Base-by-base conservation (phyloP, 2,113 vertebrate genomes). In the Elanoides forficatus region DNA sequence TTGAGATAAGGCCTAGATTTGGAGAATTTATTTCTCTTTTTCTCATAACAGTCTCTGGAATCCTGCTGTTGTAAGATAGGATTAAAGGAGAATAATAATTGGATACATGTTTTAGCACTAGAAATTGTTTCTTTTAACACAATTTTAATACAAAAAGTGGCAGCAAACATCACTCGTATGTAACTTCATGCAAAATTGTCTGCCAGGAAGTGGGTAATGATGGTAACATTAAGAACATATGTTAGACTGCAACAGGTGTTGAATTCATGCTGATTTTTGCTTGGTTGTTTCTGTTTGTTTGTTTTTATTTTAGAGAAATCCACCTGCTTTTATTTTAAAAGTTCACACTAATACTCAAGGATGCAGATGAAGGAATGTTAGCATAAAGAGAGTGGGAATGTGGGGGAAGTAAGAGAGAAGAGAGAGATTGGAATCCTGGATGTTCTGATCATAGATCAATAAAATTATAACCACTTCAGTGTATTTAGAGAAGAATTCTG, bases 251-350 rank as follows among this genome's bases (percentile, higher is more conserved):
- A 36, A 95, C 81, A 75, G 60, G 38, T 93, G 66, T 70, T 94
- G 80, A 67, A 56, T 72, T 90, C 36, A 25, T n/a, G 42, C 43
- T 91, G 70, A 60, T 85, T 89, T 29, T 85, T 63, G 25, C 78
- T 87, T 34, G 34, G 55, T 81, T 81, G 42, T 68, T 88, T 92
- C 55, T 92, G 59, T 86, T 93, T 92, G 73, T 7, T 80, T 93
- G 81, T 8, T 80, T 95, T 92, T 60, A 32, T 81, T 73, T 68
- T 72, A 38, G 70, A 97, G 88, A 96, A 97, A 88, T 87, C 63
- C 29, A 94, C 93, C 81, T 97, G 92, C 55, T 92, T 90, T 78
- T 91, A 90, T 97, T 97, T 97, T 70, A 95, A 97, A 70, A 85
- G 36, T 84, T 90, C 94, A 43, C 43, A 63, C 60, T 90, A 81